Evolutionary conservation across 1,140 invertebrate genomes (phyloP), one percentile per base, ranked within the genome.

Genomic region (Drosophila lacteicornis): DNA sequence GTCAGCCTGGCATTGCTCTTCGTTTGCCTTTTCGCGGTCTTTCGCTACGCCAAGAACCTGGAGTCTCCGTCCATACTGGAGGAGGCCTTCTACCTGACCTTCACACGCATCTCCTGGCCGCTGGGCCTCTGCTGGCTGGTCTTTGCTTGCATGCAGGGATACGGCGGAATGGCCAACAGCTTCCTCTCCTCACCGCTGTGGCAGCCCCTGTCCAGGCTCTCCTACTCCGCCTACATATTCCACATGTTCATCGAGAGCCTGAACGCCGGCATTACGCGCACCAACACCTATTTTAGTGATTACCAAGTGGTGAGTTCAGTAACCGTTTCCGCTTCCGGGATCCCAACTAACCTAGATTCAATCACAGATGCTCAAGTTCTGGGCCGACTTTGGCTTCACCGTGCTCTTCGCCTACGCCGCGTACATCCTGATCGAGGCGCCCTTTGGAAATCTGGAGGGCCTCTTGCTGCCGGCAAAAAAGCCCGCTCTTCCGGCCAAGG

Each of bases 91-190:
- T 96, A 96, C 74, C 94, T 94, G 3, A 93, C 94, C 2, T 92
- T 96, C 2, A 93, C 94, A 17, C 93, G 96, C 22, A 93, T 94
- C 4, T 87, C 93, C 0, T 97, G 96, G 94, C 93, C 94, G 0
- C 3, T 95, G 0, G 94, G 93, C 1, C 58, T 97, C 7, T 93
- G 93, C 2, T 96, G 96, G 95, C 93, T 97, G 5, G 94, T 96
- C 9, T 95, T 96, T 51, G 95, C 95, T 5, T 96, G 96, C 75
- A 92, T 93, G 9, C 93, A 94, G 49, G 95, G 95, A 49, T 95
- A 95, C 83, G 96, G 95, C 76, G 96, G 94, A 56, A 77, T 93
- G 46, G 92, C 94, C 42, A 94, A 94, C 62, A 93, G 92, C 91
- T 92, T 94, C 17, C 62, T 94, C n/a, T 93, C 93, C 2, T 82